Evolutionary conservation across 2,888 invertebrate species (phyloP).

Genomic region (Leptarthrus brevirostris): DNA sequence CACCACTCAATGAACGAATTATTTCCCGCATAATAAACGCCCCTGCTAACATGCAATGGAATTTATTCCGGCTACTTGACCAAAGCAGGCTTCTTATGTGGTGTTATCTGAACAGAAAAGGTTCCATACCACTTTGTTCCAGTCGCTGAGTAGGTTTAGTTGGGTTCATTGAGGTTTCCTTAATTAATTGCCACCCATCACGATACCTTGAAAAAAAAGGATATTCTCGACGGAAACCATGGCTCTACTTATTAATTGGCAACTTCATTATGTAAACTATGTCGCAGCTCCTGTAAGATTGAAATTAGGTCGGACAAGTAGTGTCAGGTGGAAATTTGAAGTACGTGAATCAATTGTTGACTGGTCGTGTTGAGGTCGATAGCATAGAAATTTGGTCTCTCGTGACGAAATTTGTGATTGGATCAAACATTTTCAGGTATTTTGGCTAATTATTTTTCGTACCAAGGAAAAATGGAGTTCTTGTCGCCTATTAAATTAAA

Average conservation of each 20-base stretch:
- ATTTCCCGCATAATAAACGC: slow-evolving; percentile 43
- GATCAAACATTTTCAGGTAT: too few relatives aligned
- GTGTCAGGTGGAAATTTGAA: too few relatives aligned
- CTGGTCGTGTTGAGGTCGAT: too few relatives aligned
- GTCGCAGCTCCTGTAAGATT: background rate
- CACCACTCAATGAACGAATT: slow-evolving; percentile 39
- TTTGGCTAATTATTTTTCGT: too few relatives aligned
- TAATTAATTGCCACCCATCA: slow-evolving; percentile 40
- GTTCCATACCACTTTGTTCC: background rate
- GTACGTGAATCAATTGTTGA: too few relatives aligned
- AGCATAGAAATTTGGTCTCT: too few relatives aligned
- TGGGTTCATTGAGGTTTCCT: slow-evolving; percentile 19
- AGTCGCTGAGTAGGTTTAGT: background rate
- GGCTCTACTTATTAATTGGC: slow-evolving; percentile 35
- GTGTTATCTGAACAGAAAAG: background rate
- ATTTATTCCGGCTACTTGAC: slow-evolving; percentile 13
- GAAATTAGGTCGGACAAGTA: too few relatives aligned
- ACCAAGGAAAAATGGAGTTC: too few relatives aligned
- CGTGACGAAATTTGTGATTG: too few relatives aligned
- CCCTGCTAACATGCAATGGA: slow-evolving; percentile 33
- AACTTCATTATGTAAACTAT: slow-evolving; percentile 12
- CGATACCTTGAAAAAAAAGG: slow-evolving; percentile 6
- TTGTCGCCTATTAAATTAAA: too few relatives aligned
- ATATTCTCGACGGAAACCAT: slow-evolving; percentile 33
- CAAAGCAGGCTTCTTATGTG: background rate